Conservation (phyloP, 2,797 vertebrate species). For the Sternarchorhynchus goeldii region DNA sequence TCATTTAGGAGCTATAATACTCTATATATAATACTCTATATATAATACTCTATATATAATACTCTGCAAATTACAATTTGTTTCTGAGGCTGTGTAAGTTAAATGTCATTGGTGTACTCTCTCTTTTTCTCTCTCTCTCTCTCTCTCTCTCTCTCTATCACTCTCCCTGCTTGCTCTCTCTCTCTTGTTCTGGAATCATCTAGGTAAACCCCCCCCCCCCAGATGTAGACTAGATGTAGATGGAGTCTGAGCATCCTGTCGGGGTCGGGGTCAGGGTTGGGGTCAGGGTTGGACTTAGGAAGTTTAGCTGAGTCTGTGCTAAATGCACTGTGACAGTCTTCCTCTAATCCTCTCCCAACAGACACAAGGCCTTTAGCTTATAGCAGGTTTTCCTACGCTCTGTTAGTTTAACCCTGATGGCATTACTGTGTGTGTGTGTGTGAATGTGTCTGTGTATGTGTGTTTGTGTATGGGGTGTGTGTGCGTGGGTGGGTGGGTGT, state of each 20-base stretch:
- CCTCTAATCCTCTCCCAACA: background rate
- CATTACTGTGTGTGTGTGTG: background rate
- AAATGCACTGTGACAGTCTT: background rate
- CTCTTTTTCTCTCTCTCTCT: background rate
- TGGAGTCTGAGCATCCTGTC: too few relatives aligned
- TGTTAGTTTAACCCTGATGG: background rate
- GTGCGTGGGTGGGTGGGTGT: too few relatives aligned
- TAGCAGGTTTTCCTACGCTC: background rate
- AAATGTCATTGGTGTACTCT: too few relatives aligned
- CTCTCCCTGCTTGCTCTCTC: background rate
- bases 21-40: conserved; percentile 53
- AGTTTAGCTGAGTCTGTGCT: background rate
- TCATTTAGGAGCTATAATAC: conserved; percentile 62
- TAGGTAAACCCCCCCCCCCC: too few relatives aligned
- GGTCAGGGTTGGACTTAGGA: too few relatives aligned
- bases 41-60: conserved; percentile 52
- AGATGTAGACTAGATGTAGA: too few relatives aligned
- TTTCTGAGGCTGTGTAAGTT: conserved; percentile 56
- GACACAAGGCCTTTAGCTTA: background rate
- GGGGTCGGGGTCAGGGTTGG: too few relatives aligned
- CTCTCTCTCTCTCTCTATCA: background rate
- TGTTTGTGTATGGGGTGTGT: too few relatives aligned
- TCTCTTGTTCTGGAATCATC: background rate
- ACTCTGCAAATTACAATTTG: conserved; percentile 66
- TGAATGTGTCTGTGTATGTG: too few relatives aligned